These are phyloP conservation scores for Harmothoe impar DNA, from an alignment of 2,888 invertebrate species.

Conservation along the genomic window DNA sequence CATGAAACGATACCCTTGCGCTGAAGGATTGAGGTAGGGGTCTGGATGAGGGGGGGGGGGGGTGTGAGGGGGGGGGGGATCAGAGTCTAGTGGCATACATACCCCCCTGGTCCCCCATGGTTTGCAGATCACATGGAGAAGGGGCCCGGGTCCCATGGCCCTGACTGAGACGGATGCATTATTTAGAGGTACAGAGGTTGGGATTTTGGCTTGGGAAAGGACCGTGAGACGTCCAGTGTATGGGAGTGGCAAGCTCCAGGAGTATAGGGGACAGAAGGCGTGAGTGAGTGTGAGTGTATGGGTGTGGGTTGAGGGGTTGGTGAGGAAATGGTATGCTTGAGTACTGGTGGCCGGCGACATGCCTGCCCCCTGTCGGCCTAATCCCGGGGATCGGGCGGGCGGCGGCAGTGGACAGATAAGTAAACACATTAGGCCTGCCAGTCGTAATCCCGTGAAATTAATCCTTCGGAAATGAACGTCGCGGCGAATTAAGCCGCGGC, in stretches of 20 bases:
- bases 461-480: conserved; percentile 68
- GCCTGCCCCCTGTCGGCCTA: conserved; percentile 51
- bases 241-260: neutral
- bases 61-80: too few relatives aligned
- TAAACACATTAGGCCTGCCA: conserved; percentile 64
- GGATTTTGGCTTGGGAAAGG: neutral
- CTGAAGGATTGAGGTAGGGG: too few relatives aligned
- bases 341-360: conserved; percentile 57
- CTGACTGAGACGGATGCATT: neutral
- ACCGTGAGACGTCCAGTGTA: neutral
- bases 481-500: conserved; percentile 63
- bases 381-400: conserved; percentile 45
- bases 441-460: conserved; percentile 66
- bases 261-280: neutral
- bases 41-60: too few relatives aligned
- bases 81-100: neutral
- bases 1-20: too few relatives aligned
- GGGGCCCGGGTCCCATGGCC: neutral
- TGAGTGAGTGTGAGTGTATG: neutral
- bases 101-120: neutral
- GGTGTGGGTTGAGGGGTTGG: neutral
- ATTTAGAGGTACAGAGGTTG: conserved; percentile 4
- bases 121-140: neutral
- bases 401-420: conserved; percentile 63
- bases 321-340: conserved; percentile 62